Base-by-base conservation (phyloP, 2,888 invertebrate species). In the Apotomis turbidana region DNA sequence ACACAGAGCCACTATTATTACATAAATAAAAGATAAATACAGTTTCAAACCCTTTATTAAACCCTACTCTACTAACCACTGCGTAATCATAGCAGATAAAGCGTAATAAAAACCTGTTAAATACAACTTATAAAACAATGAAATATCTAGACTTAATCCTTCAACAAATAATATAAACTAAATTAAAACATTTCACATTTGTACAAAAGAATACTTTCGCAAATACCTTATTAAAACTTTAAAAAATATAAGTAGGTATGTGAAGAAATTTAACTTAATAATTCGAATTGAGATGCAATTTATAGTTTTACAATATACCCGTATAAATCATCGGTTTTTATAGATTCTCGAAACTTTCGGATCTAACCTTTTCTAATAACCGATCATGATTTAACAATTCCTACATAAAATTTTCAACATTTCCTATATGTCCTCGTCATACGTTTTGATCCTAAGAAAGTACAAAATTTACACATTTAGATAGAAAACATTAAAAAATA, bases 41-140 rank as follows among this genome's bases (percentile, higher is more conserved):
- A 58, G 73, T 77, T 76, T 74, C 70, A 79, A 82, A 82, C 79
- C 76, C 78, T 84, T 83, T 84, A 83, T 83, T 83, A 76, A 78
- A 78, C 76, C 76, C 80, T 83, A 83, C 78, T 77, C 75, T 76
- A 78, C 73, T 73, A 72, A 72, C 71, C 72, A 75, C 71, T 75
- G 75, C 71, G 74, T 77, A 77, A 64, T 74, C 74, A 78, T 75
- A 77, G 75, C 76, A 76, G 72, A 75, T 72, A 74, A 75, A 80
- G 76, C 77, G 77, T 77, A 76, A 77, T 78, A 78, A 74, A 75
- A 68, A 76, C 76, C 59, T 75, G 68, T 74, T 75, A 70, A 74
- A 77, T 71, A 73, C 74, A 75, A 76, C 68, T 76, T 75, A 76
- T 71, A 74, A 73, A 77, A 76, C 74, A 75, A 76, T 75, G 74